Conservation (phyloP, 2,797 vertebrate genomes). For the Borostomias antarcticus region DNA sequence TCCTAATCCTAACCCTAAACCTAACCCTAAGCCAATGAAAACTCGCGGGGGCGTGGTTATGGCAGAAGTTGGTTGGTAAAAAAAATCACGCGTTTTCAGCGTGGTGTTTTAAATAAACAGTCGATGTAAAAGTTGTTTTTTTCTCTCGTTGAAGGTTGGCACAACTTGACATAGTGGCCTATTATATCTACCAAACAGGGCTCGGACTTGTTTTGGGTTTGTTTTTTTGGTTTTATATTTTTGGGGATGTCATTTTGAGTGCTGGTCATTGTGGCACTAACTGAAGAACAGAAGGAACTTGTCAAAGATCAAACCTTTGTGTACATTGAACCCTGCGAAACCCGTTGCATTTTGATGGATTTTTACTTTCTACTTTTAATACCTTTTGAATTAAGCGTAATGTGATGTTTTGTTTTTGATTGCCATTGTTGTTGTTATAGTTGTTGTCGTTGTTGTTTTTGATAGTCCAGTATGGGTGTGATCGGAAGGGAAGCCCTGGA, state of each 20-base stretch:
- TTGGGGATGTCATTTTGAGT: slow-evolving; percentile 34
- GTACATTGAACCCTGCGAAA: slow-evolving; percentile 3
- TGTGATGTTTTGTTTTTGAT: slow-evolving; percentile 54
- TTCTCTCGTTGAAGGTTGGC: slow-evolving; percentile 52
- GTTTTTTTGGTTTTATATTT: slow-evolving; percentile 17
- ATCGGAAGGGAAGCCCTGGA: slow-evolving; percentile 50
- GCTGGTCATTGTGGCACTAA: slow-evolving; percentile 16
- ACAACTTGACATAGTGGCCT: slow-evolving; percentile 72
- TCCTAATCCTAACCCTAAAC: no score
- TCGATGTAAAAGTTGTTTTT: not conserved
- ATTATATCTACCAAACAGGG: slow-evolving; percentile 69
- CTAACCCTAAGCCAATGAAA: no score
- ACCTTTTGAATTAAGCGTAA: slow-evolving; percentile 66
- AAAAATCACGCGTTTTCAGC: not conserved
- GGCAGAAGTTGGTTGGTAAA: no score
- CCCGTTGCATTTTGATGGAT: slow-evolving; percentile 36
- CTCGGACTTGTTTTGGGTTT: slow-evolving; percentile 46
- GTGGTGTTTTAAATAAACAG: not conserved
- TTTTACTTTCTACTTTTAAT: slow-evolving; percentile 64
- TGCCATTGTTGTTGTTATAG: slow-evolving; percentile 51
- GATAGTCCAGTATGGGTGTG: slow-evolving; percentile 64
- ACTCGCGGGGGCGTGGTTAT: no score
- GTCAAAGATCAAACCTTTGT: slow-evolving; percentile 17
- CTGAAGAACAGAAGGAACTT: not conserved
- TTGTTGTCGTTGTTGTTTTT: slow-evolving; percentile 53